These are phyloP conservation scores for Microtus montanus DNA, from an alignment of 2,113 vertebrate genomes.

Conservation along the genomic window DNA sequence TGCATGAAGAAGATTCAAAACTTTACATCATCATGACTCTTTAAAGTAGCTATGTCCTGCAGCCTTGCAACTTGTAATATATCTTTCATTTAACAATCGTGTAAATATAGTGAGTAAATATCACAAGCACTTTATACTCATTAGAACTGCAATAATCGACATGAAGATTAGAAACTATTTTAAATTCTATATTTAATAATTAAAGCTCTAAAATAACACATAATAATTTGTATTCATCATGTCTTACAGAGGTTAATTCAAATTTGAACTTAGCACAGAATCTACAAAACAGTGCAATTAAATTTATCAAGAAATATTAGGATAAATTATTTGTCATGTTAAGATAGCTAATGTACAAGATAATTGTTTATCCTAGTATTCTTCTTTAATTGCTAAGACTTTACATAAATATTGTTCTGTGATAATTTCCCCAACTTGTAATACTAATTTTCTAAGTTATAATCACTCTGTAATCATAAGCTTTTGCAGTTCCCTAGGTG, in stretches of 20 bases:
- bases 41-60: neutral
- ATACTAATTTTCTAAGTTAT: neutral
- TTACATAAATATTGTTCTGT: neutral
- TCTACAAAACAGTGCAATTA: neutral
- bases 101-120: neutral
- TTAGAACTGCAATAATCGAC: neutral
- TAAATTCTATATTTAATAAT: neutral
- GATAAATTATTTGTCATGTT: neutral
- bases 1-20: neutral
- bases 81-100: neutral
- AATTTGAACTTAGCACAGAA: neutral
- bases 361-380: slow-evolving; percentile 9
- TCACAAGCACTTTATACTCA: neutral
- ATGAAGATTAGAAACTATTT: neutral
- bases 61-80: neutral
- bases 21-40: neutral
- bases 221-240: neutral
- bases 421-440: neutral
- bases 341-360: neutral
- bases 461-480: neutral
- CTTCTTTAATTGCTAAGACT: neutral
- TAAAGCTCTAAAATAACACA: neutral
- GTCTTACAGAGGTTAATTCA: neutral
- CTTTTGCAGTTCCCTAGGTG: neutral
- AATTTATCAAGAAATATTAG: neutral